Evolutionary conservation across 2,113 vertebrate genomes (phyloP).

Genomic region (Kryptolebias marmoratus): DNA sequence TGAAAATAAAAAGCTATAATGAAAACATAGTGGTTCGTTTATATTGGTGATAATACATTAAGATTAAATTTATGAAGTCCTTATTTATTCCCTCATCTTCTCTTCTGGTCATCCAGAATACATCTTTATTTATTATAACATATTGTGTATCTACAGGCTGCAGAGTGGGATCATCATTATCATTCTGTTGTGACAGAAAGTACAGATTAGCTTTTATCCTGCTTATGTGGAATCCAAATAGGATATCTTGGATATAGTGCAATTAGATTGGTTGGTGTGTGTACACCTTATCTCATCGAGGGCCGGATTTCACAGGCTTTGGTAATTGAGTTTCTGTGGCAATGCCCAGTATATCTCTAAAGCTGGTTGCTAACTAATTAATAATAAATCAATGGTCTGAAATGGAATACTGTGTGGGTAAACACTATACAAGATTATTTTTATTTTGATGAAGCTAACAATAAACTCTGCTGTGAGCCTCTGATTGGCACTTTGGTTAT

Average conservation of each 20-base stretch:
- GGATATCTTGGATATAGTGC: constrained; percentile 24
- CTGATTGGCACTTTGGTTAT: no score
- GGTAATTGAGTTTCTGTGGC: constrained; percentile 30
- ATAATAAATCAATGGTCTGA: constrained; percentile 2
- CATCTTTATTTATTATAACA: not conserved
- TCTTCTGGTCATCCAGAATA: not conserved
- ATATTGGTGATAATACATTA: no score
- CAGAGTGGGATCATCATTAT: constrained; percentile 11
- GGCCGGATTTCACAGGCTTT: constrained; percentile 25
- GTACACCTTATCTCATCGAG: constrained; percentile 41
- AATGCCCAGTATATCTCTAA: constrained; percentile 4
- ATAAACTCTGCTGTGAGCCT: no score
- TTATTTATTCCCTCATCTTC: no score
- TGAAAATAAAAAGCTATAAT: no score
- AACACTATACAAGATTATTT: no score
- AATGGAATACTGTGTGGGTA: no score
- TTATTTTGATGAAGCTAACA: no score
- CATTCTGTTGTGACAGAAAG: constrained; percentile 28
- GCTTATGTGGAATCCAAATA: constrained; percentile 33
- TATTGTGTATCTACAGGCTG: no score
- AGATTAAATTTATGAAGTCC: no score
- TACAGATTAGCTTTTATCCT: constrained; percentile 49
- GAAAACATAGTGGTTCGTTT: no score
- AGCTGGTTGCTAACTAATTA: constrained; percentile 28
- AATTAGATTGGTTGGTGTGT: constrained; percentile 43